These are phyloP conservation scores for Pagrus major DNA, from an alignment of 2,113 vertebrate species.

Conservation along the genomic window DNA sequence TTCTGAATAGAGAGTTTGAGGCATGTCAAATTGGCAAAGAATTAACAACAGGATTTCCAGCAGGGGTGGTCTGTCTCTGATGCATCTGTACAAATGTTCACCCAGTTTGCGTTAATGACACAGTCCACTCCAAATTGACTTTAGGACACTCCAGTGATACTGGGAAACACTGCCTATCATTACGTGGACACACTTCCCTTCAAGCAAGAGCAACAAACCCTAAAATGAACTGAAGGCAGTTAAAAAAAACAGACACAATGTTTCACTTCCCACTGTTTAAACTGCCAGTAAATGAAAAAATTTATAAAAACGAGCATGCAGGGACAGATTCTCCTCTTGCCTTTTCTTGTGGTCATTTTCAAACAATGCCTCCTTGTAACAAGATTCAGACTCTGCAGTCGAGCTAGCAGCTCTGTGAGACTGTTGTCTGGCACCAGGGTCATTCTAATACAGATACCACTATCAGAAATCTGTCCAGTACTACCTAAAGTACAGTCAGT, in stretches of 20 bases:
- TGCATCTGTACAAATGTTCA: neutral
- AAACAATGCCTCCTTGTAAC: neutral
- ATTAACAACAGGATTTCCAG: neutral
- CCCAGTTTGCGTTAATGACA: neutral
- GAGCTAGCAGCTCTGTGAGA: too few relatives aligned
- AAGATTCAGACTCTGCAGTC: neutral
- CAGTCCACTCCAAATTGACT: neutral
- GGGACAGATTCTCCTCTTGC: neutral
- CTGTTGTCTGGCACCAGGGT: too few relatives aligned
- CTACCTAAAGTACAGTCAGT: too few relatives aligned
- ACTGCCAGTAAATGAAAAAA: neutral
- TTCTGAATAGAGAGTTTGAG: conserved; percentile 24
- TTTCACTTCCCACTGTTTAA: neutral
- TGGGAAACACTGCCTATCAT: neutral
- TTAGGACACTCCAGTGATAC: neutral
- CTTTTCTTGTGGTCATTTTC: neutral
- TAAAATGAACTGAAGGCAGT: neutral
- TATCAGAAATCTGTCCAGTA: too few relatives aligned
- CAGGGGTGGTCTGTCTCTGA: neutral
- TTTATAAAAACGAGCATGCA: neutral
- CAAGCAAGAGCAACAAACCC: neutral
- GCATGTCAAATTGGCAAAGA: conserved; percentile 15
- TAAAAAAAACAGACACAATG: neutral
- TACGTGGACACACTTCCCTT: neutral
- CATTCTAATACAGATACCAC: too few relatives aligned